Conservation (phyloP, 2,113 vertebrate species). For the Bagarius yarrelli region DNA sequence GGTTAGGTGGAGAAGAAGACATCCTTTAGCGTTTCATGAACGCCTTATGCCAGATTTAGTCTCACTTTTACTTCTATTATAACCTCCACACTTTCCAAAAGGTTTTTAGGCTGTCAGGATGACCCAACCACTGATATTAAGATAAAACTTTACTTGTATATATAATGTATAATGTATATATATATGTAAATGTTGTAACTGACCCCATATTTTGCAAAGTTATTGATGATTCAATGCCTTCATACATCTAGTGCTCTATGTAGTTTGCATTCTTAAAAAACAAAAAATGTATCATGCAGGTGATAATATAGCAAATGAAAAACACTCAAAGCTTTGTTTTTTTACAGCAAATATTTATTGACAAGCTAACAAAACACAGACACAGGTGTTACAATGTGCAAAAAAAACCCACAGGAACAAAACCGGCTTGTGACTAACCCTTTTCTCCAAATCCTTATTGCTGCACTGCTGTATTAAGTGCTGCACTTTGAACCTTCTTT, state of each 20-base stretch:
- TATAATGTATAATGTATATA: too few relatives aligned
- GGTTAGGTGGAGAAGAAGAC: too few relatives aligned
- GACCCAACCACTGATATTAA: too few relatives aligned
- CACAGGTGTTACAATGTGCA: slow-evolving; percentile 57
- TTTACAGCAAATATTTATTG: slow-evolving; percentile 66
- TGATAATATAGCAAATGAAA: neutral
- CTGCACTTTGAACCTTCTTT: slow-evolving; percentile 7
- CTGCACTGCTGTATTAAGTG: too few relatives aligned
- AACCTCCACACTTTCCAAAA: too few relatives aligned
- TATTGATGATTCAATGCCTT: neutral
- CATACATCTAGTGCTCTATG: neutral
- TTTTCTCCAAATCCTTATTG: slow-evolving; percentile 9
- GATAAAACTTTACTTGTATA: too few relatives aligned
- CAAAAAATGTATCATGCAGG: neutral
- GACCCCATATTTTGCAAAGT: neutral
- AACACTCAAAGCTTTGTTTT: slow-evolving; percentile 24
- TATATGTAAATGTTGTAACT: neutral
- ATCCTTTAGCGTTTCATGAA: neutral
- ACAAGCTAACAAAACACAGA: slow-evolving; percentile 56
- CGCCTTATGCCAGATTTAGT: too few relatives aligned
- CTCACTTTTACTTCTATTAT: too few relatives aligned
- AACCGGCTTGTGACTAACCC: slow-evolving; percentile 30
- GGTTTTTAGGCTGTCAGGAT: too few relatives aligned
- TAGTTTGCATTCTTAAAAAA: neutral
- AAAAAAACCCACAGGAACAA: slow-evolving; percentile 44